These are phyloP conservation scores for Daubentonia madagascariensis DNA, from an alignment of 2,113 vertebrate species.

Conservation along the genomic window DNA sequence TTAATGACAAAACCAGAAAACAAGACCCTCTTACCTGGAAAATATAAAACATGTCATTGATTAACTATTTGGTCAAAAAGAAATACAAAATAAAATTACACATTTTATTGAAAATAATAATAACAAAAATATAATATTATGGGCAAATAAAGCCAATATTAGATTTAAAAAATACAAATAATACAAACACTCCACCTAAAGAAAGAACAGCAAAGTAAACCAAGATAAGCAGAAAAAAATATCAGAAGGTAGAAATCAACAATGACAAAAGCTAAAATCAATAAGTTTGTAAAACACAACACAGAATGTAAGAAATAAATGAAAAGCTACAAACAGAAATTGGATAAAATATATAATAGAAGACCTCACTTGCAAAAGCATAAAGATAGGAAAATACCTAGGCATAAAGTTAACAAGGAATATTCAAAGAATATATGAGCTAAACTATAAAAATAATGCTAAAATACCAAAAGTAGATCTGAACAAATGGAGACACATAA, in stretches of 20 bases:
- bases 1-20: neutral
- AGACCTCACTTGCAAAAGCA: neutral
- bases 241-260: neutral
- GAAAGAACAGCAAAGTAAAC: neutral
- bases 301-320: neutral
- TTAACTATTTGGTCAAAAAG: neutral
- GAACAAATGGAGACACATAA: neutral
- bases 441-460: neutral
- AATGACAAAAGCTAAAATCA: neutral
- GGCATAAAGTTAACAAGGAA: neutral
- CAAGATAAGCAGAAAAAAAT: neutral
- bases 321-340: neutral
- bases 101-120: neutral
- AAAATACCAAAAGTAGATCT: neutral
- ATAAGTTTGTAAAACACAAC: neutral
- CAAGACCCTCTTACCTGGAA: neutral
- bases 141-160: neutral
- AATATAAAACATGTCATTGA: neutral
- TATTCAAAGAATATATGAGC: neutral
- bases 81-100: neutral
- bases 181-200: neutral
- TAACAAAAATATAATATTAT: neutral
- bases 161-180: neutral
- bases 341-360: neutral
- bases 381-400: neutral